Base-by-base conservation (phyloP, 2,888 invertebrate genomes). In the Hanleya hanleyi region DNA sequence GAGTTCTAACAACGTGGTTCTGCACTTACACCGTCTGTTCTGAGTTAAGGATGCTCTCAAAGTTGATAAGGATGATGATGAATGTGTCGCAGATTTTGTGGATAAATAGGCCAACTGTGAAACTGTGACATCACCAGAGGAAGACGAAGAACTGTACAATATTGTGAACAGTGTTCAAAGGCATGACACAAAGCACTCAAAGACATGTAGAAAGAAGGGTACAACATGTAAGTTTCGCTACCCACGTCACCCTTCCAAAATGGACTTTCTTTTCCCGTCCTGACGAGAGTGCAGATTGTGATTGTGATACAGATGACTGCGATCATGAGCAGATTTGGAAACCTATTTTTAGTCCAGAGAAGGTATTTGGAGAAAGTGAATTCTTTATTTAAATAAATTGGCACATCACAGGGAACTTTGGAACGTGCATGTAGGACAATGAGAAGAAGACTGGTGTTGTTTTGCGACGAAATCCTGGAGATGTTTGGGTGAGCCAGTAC, bases 401-500 rank as follows among this genome's bases (percentile, higher is more conserved):
- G n/a, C n/a, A n/a, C n/a, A 15, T 51, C 61, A 9, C 64, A 70
- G 35, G 70, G 47, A 36, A 50, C 33, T 6, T 70, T 66, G 50
- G 51, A 76, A 49, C 33, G 69, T 33, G 71, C 74, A 22, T 49
- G 71, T n/a, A 62, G 67, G 61, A 69, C 61, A 32, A 7, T 71
- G 15, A 33, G 71, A 50, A 67, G 62, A n/a, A 74, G 61, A 41
- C 69, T 57, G 36, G 67, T 47, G 12, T 61, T 76, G 4, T 36
- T 26, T 37, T 71, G 9, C 71, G 77, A 61, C 70, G 75, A 29
- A 29, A 65, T 12, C 49, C 72, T 12, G 12, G 15, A 26, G 77
- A 77, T 35, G 41, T n/a, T 12, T 78, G 75, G 76, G 67, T 78
- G 4, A 80, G 78, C 38, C 67, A 77, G n/a, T 80, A 80, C 57